A percentile compares a stretch with the other conserved stretches of the same genome.
Conservation (phyloP, 2,888 invertebrate genomes). For the Parthenolecanium corni region DNA sequence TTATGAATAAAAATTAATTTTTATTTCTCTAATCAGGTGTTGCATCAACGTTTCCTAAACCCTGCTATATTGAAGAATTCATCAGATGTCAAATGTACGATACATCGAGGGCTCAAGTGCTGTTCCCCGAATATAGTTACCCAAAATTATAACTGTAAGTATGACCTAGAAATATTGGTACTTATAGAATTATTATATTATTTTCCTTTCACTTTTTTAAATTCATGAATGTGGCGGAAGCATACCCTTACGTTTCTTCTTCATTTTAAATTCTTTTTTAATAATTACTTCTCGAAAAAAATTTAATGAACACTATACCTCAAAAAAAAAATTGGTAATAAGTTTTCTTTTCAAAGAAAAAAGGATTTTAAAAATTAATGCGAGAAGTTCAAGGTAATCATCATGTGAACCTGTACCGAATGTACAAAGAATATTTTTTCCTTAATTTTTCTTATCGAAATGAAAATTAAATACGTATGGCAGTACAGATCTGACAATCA, state of each 20-base stretch:
- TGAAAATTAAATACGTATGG: neutral
- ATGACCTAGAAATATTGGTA: no score
- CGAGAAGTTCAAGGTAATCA: no score
- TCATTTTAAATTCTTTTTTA: neutral
- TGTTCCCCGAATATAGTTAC: slow-evolving; percentile 56
- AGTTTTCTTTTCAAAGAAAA: no score
- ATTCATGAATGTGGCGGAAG: neutral
- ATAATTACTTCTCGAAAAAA: no score
- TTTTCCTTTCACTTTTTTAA: neutral
- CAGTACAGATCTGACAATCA: no score
- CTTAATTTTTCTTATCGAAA: neutral
- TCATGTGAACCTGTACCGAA: no score
- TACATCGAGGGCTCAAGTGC: slow-evolving; percentile 49
- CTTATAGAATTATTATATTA: neutral
- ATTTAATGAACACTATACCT: no score
- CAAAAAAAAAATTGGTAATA: no score
- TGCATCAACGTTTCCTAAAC: slow-evolving; percentile 68
- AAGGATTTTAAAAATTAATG: no score
- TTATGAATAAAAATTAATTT: neutral
- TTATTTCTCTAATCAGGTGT: slow-evolving; percentile 46
- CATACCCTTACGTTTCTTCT: no score
- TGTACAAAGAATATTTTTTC: no score
- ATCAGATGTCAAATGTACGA: slow-evolving; percentile 73
- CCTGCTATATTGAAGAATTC: slow-evolving; percentile 57
- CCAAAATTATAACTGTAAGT: slow-evolving; percentile 38